Evolutionary conservation across 1,140 invertebrate species (phyloP), one percentile per base, ranked within the genome.

Genomic region (Pseudomyrmex dendroicus): DNA sequence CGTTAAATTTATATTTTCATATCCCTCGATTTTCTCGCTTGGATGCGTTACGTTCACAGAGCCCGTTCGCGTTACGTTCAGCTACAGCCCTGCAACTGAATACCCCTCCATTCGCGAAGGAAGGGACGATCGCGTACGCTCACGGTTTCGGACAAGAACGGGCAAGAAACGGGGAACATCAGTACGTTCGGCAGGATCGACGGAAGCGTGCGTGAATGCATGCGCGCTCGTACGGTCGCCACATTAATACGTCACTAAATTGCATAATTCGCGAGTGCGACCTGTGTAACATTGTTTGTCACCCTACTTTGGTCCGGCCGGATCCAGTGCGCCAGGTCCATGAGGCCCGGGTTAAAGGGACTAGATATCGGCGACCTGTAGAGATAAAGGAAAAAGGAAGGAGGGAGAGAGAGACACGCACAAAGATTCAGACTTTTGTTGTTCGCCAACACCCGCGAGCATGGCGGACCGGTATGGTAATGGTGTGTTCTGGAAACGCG

Each of bases 91-190:
- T 92, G 91, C 63, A 10, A 17, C 61, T 70, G 73, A 86, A 83
- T 90, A 87, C 91, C 91, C 90, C 91, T 91, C 89, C 91, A 90
- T 85, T 59, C 87, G 83, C 78, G 73, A 89, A 90, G 89, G 89
- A 92, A 91, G 89, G 85, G 88, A 90, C 77, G 82, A 90, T 85
- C 86, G 35, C 35, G 88, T 83, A 83, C 86, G 90, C 85, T 91
- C 89, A 91, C 35, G 35, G 91, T 92, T 91, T 91, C 86, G 90
- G 89, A 56, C 54, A 59, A 80, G 64, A 78, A 56, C 76, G 20
- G 54, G 86, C 89, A 89, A 92, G 91, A 89, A 90, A 91, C 89
- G 87, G 88, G 84, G 83, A 83, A 87, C 86, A 90, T 86, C 90
- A 88, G 89, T 86, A 35, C 35, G 85, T 88, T 77, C 87, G 88